Conservation (phyloP, 2,797 vertebrate species). For the Melanotaenia boesemani region DNA sequence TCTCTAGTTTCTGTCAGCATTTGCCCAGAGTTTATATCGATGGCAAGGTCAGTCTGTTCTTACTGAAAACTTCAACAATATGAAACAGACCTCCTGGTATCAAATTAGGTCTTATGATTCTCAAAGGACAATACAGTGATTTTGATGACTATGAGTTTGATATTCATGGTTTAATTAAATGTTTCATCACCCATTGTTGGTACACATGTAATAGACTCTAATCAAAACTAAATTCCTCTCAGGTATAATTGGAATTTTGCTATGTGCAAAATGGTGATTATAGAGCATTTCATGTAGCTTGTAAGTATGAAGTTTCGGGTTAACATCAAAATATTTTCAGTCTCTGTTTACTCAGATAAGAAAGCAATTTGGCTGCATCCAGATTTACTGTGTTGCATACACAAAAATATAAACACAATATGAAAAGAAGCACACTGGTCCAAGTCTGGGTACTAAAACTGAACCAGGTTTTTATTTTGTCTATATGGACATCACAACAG, state of each 20-base stretch:
- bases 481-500: neutral
- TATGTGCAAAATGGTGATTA: neutral
- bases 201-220: neutral
- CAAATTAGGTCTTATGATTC: neutral
- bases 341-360: too few relatives aligned
- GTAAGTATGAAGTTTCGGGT: neutral
- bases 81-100: neutral
- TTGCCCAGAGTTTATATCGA: neutral
- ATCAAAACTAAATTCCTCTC: neutral
- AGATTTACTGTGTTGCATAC: neutral
- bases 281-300: neutral
- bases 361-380: too few relatives aligned
- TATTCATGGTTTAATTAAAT: neutral
- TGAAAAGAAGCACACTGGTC: neutral
- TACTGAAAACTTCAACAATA: neutral
- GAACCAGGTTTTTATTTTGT: neutral
- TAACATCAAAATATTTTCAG: neutral
- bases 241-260: neutral
- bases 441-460: neutral
- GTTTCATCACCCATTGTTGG: neutral
- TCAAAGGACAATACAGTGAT: neutral
- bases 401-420: neutral
- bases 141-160: neutral
- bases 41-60: neutral
- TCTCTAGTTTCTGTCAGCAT: constrained; percentile 11